phyloP scores from a whole-genome alignment of 2,888 invertebrate genomes.

The Limnephilus auricula region DNA sequence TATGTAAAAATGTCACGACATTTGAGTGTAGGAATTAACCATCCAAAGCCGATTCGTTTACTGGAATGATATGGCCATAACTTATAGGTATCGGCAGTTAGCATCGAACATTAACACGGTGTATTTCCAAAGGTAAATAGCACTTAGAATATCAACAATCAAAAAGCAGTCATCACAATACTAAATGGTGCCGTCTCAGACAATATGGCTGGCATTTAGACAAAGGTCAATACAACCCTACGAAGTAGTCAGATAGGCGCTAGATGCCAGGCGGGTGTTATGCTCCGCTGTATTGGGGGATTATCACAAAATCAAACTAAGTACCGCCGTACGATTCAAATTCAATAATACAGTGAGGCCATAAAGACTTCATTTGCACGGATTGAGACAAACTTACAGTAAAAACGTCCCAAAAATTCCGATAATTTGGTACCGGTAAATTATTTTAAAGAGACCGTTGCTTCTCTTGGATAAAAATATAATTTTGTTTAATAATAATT shows the following conservation, averaged over 20 bases:
- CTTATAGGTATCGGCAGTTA: slow-evolving; percentile 35
- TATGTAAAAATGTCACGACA: slow-evolving; percentile 4
- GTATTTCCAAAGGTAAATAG: slow-evolving; percentile 57
- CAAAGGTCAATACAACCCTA: slow-evolving; percentile 65
- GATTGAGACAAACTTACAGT: neutral
- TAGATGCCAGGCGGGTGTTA: slow-evolving; percentile 5
- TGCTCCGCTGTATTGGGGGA: neutral
- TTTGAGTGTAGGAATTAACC: slow-evolving; percentile 24
- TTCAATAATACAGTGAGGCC: neutral
- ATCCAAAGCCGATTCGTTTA: slow-evolving; percentile 3
- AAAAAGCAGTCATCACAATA: slow-evolving; percentile 57
- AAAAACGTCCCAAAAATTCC: neutral
- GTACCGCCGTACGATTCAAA: neutral
- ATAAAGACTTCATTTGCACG: neutral
- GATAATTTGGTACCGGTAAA: neutral
- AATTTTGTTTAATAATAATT: too few relatives aligned
- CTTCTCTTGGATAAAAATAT: too few relatives aligned
- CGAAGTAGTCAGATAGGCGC: slow-evolving; percentile 34
- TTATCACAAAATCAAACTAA: neutral
- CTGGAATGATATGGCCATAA: slow-evolving; percentile 4
- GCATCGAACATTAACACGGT: slow-evolving; percentile 52
- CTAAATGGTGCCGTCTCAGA: slow-evolving; percentile 59
- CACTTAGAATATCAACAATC: slow-evolving; percentile 63
- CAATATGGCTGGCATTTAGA: slow-evolving; percentile 65
- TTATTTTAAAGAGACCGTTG: too few relatives aligned